Base-by-base conservation (phyloP, 1,140 invertebrate genomes). In the Drosophila littoralis region DNA sequence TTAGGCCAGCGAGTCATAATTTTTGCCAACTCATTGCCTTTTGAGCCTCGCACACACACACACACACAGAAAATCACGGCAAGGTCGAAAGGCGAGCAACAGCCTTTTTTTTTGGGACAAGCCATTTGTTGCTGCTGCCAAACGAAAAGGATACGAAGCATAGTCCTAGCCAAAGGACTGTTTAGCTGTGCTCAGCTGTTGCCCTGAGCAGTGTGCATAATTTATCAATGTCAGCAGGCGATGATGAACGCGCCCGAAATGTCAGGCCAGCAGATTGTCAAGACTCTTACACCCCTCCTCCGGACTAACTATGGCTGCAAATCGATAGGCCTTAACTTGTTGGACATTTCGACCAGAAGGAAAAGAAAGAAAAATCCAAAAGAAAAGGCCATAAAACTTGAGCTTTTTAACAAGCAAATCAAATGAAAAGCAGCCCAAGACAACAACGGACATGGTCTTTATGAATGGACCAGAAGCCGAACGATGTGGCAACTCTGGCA, bases 341-440 rank as follows among this genome's bases (percentile, higher is more conserved):
- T 83, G 80, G 57, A 81, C 81, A 60, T 46, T 51, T 13, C 35
- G 60, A 22, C 40, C 52, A 35, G 54, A 40, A 43, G 57, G 33
- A 65, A 59, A 28, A 66, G 48, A 61, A 61, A 66, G 57, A 58
- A 73, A 17, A 73, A 75, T 43, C 71, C 55, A 58, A 65, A 67
- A 65, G 81, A 52, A 73, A 75, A 79, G 75, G 68, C 81, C 85
- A 89, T 89, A 89, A 89, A 89, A 90, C 88, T 89, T 90, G 75
- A 84, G 85, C 85, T 89, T 89, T 89, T 84, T 81, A 89, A 81
- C 81, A 90, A 89, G 80, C 77, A 90, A 90, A 88, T 83, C 85
- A 79, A 88, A 88, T 79, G 79, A 83, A 88, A 88, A 75, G 71
- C 68, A 63, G 33, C 40, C 68, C 28, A 28, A 42, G 33, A 52